A percentile compares a stretch with the other conserved stretches of the same genome.
Conservation (phyloP, 2,888 invertebrate species). For the Argyresthia goedartella region DNA sequence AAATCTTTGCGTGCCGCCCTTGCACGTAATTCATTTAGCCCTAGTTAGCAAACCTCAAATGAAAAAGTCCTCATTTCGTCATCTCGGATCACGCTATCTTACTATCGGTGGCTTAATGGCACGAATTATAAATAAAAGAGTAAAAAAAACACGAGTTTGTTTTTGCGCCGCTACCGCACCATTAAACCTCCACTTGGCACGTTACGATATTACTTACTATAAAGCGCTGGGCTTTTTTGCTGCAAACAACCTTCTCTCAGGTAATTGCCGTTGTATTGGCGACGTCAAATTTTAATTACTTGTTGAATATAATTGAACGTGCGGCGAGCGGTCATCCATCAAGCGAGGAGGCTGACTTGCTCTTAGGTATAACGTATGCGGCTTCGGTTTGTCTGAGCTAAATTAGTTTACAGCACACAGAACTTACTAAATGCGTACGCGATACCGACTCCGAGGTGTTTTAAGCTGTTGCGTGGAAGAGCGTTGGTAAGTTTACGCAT, state of each 20-base stretch:
- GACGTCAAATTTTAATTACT: constrained; percentile 38
- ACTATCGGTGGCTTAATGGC: not conserved
- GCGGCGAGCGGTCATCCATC: constrained; percentile 13
- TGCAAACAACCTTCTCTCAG: constrained; percentile 17
- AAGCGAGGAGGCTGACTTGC: not conserved
- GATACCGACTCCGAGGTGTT: too few relatives aligned
- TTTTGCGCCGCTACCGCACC: constrained; percentile 6
- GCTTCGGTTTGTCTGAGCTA: too few relatives aligned
- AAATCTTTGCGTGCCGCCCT: too few relatives aligned
- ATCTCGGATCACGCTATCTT: not conserved
- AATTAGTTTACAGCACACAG: too few relatives aligned
- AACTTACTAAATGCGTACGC: too few relatives aligned
- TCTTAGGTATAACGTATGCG: not conserved
- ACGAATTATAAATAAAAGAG: constrained; percentile 4
- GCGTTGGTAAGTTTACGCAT: too few relatives aligned
- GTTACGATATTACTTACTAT: constrained; percentile 1
- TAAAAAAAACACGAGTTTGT: constrained; percentile 2
- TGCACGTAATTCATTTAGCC: too few relatives aligned
- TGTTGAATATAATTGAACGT: constrained; percentile 17
- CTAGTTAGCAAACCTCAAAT: not conserved
- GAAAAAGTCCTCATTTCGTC: not conserved
- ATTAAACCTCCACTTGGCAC: constrained; percentile 1
- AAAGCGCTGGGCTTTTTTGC: constrained; percentile 13
- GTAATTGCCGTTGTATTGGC: constrained; percentile 30
- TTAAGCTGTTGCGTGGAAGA: too few relatives aligned